phyloP scores from a whole-genome alignment of 2,797 vertebrate genomes.

The Lycodopsis pacificus region DNA sequence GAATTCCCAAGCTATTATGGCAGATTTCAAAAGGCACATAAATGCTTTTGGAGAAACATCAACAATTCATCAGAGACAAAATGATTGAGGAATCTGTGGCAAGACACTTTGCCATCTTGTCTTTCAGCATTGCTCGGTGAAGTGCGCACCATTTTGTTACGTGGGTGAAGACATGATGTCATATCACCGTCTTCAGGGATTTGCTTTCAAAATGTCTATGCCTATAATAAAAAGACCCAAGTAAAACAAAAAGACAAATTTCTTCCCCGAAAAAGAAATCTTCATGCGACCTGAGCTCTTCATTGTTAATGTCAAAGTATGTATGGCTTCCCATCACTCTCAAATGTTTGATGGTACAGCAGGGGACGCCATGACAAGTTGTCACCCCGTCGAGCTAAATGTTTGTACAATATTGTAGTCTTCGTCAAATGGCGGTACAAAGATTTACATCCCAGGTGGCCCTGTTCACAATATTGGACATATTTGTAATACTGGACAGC shows the following conservation, averaged over 20 bases:
- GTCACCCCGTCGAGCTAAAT: conserved; percentile 28
- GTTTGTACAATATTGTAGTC: conserved; percentile 8
- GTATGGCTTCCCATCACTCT: conserved; percentile 45
- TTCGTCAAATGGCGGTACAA: conserved; percentile 4
- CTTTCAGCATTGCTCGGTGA: conserved; percentile 33
- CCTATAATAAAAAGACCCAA: conserved; percentile 32
- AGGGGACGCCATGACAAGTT: conserved; percentile 50
- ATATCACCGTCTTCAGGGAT: conserved; percentile 57
- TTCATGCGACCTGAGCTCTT: conserved; percentile 30
- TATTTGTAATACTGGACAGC: conserved; percentile 69
- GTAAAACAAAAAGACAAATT: conserved; percentile 50
- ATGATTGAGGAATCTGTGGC: conserved; percentile 26
- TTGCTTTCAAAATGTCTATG: conserved; percentile 55
- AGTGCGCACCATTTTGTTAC: conserved; percentile 33
- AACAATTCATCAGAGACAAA: conserved; percentile 42
- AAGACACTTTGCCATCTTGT: conserved; percentile 26
- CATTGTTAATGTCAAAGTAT: conserved; percentile 49
- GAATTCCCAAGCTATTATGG: conserved; percentile 50
- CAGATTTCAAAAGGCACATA: conserved; percentile 54
- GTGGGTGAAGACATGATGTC: conserved; percentile 44
- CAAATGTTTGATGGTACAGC: conserved; percentile 47
- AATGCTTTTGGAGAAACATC: conserved; percentile 49
- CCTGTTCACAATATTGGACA: conserved; percentile 52
- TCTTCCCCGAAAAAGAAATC: conserved; percentile 33
- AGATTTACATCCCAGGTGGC: conserved; percentile 66